These are phyloP conservation scores for Poeciliopsis retropinna DNA, from an alignment of 2,113 vertebrate genomes.

Conservation along the genomic window DNA sequence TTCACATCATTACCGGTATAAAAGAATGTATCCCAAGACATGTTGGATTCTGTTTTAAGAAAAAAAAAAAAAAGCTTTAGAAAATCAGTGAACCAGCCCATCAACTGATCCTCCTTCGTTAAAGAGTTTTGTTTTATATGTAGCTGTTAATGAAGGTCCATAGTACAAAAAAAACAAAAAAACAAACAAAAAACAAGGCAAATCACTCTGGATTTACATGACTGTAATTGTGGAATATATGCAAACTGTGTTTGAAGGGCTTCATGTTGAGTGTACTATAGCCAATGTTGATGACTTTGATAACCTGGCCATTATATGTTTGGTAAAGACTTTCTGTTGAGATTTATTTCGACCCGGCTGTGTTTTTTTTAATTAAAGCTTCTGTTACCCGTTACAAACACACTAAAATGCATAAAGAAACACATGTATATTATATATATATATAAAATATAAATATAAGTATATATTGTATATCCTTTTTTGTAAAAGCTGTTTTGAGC, in stretches of 20 bases:
- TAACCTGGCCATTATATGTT: conserved; percentile 62
- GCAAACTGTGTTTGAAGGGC: conserved; percentile 81
- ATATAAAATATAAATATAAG: conserved; percentile 79
- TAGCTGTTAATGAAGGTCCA: conserved; percentile 24
- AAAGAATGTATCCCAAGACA: conserved; percentile 3
- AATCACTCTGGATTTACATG: conserved; percentile 63
- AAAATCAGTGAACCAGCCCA: background rate
- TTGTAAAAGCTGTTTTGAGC: conserved; percentile 84
- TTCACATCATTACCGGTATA: conserved; percentile 8
- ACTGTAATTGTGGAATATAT: conserved; percentile 74
- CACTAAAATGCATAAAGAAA: conserved; percentile 73
- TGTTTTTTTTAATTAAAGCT: conserved; percentile 33
- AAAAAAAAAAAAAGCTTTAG: conserved; percentile 6
- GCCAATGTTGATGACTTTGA: conserved; percentile 63
- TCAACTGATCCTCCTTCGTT: conserved; percentile 2
- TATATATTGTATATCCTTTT: conserved; percentile 82
- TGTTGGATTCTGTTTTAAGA: conserved; percentile 10
- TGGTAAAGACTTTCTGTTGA: conserved; percentile 63
- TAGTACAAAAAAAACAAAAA: conserved; percentile 42
- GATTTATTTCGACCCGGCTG: conserved; percentile 61
- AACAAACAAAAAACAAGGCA: conserved; percentile 26
- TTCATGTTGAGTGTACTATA: conserved; percentile 71
- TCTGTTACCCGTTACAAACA: conserved; percentile 67
- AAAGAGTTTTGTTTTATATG: conserved; percentile 8
- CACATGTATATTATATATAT: conserved; percentile 79